Percentiles rank a stretch among this genome's conserved stretches.
These are phyloP conservation scores for Lasiurus cinereus DNA, from an alignment of 2,113 vertebrate species.

Conservation along the genomic window DNA sequence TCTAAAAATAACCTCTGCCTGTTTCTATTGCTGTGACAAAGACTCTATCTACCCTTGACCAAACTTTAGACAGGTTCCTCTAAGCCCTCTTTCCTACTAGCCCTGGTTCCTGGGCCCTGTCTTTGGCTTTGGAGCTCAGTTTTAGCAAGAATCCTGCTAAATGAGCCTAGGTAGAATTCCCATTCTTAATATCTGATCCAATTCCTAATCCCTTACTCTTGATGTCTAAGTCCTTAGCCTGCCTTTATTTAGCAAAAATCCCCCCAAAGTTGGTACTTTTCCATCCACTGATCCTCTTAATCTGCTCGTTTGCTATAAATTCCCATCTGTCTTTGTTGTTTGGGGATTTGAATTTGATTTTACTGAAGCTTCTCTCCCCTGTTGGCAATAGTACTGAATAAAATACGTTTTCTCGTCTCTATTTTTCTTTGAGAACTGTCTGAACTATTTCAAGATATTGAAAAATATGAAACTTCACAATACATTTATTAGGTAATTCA, in stretches of 20 bases:
- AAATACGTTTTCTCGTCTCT: neutral
- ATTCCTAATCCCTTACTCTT: neutral
- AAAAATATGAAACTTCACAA: conserved; percentile 9
- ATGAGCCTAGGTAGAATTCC: neutral
- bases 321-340: neutral
- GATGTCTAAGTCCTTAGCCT: neutral
- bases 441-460: neutral
- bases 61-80: neutral
- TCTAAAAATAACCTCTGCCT: neutral
- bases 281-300: neutral
- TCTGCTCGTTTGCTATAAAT: neutral
- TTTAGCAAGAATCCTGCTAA: neutral
- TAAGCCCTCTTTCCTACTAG: neutral
- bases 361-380: neutral
- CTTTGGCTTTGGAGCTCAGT: neutral
- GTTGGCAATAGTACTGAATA: neutral
- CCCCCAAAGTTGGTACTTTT: neutral
- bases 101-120: neutral
- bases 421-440: neutral
- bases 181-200: neutral
- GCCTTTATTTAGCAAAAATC: conserved; percentile 4
- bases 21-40: neutral
- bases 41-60: neutral
- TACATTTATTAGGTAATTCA: conserved; percentile 20
- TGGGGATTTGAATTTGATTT: conserved; percentile 19